A percentile compares a stretch with the other conserved stretches of the same genome.
These are phyloP conservation scores for Anguilla anguilla DNA, from an alignment of 2,797 vertebrate species.

Conservation along the genomic window DNA sequence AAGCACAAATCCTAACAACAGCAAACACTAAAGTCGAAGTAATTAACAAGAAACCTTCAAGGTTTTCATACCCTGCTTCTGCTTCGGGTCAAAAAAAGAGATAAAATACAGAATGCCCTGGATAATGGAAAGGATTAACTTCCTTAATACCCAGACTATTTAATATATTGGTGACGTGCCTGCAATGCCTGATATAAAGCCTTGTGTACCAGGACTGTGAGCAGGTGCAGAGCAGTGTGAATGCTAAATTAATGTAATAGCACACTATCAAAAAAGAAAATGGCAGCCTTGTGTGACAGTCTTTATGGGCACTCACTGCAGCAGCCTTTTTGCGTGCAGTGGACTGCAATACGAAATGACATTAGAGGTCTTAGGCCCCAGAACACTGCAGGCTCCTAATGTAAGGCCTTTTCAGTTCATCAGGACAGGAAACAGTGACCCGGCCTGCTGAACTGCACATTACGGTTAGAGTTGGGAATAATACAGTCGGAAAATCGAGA, in stretches of 20 bases:
- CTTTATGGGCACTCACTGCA: background rate
- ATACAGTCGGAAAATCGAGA: background rate
- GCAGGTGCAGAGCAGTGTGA: constrained; percentile 21
- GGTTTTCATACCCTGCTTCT: constrained; percentile 24
- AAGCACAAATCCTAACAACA: constrained; percentile 1
- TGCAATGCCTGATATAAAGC: constrained; percentile 15
- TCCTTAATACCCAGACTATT: constrained; percentile 35
- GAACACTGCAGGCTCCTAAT: constrained; percentile 15
- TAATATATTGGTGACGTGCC: constrained; percentile 28
- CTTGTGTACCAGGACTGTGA: constrained; percentile 11
- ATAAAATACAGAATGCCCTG: constrained; percentile 31
- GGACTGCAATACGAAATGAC: constrained; percentile 9
- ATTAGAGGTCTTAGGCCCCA: constrained; percentile 17
- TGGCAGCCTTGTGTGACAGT: background rate
- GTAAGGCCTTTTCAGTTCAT: constrained; percentile 6
- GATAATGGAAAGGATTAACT: constrained; percentile 37
- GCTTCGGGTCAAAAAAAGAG: constrained; percentile 34
- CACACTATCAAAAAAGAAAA: background rate
- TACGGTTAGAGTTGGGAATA: background rate
- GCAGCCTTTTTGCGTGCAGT: background rate
- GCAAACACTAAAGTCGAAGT: constrained; percentile 12
- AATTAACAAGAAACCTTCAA: constrained; percentile 28
- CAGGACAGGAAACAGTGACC: background rate
- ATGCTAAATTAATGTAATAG: constrained; percentile 10
- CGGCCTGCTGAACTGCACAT: constrained; percentile 10